These are phyloP conservation scores for Archilochus colubris DNA, from an alignment of 2,113 vertebrate genomes.

Conservation along the genomic window DNA sequence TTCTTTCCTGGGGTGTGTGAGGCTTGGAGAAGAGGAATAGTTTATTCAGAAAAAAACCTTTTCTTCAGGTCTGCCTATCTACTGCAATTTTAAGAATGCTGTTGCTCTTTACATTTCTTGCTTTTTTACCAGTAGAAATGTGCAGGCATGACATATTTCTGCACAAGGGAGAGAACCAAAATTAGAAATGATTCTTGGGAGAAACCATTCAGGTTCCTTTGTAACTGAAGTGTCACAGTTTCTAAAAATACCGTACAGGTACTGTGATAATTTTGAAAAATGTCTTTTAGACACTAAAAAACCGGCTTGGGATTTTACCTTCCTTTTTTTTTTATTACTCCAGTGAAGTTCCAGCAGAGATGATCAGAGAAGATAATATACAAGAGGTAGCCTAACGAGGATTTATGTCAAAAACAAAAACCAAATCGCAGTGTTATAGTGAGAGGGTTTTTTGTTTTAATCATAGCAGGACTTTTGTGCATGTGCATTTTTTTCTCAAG, in stretches of 20 bases:
- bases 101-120: neutral
- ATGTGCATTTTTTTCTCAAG: neutral
- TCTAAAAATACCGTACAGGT: neutral
- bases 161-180: neutral
- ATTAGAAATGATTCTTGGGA: neutral
- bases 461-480: neutral
- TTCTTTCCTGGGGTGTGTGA: neutral
- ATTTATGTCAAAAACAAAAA: neutral
- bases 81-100: neutral
- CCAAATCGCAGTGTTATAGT: neutral
- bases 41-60: neutral
- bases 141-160: neutral
- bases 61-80: neutral
- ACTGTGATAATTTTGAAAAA: neutral
- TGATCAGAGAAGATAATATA: neutral
- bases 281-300: neutral
- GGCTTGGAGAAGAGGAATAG: neutral
- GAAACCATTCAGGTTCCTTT: neutral
- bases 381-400: neutral
- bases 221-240: neutral
- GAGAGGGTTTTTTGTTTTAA: rapidly evolving
- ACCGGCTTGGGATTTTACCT: neutral
- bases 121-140: neutral
- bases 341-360: neutral
- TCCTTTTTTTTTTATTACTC: neutral